Evolutionary conservation across 2,888 invertebrate species (phyloP), one percentile per base, ranked within the genome.

Genomic region (Trilocha varians): DNA sequence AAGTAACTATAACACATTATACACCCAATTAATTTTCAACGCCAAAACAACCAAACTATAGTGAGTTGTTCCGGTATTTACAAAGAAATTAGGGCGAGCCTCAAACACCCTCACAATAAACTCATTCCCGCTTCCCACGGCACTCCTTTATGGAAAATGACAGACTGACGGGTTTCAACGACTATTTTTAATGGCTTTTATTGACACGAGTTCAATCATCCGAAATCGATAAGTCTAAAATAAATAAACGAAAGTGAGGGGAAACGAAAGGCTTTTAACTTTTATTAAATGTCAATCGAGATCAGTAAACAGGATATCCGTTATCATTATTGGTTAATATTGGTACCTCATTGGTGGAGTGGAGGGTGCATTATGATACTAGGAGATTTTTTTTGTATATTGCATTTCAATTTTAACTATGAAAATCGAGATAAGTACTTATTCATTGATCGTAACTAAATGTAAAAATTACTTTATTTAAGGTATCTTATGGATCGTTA

Each of bases 11-110:
- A n/a, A n/a, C n/a, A n/a, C n/a, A n/a, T n/a, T n/a, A n/a, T n/a
- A n/a, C n/a, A n/a, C 57, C 52, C 48, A 55, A 53, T 56, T 6
- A 6, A 25, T 2, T 60, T 61, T 56, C 55, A 55, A 55, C 52
- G 41, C 46, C 48, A 44, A 44, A 42, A 47, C 38, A 47, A 47
- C 48, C 50, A 25, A 25, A 6, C 25, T 9, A 25, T 25, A 6
- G 11, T 25, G 6, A 25, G 2, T 11, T 25, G 11, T 25, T 25
- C 6, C 6, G 8, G 25, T 25, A 25, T 25, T 25, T 25, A 25
- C 25, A 25, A 25, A 25, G 2, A 25, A 25, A 25, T 25, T 25
- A 25, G 25, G 11, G 4, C 25, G 11, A 25, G 8, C 25, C 25
- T 25, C 25, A 9, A 6, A 11, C 8, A 25, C 25, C 25, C 25